These are phyloP conservation scores for Platysteira castanea DNA, from an alignment of 2,113 vertebrate species.

Conservation along the genomic window DNA sequence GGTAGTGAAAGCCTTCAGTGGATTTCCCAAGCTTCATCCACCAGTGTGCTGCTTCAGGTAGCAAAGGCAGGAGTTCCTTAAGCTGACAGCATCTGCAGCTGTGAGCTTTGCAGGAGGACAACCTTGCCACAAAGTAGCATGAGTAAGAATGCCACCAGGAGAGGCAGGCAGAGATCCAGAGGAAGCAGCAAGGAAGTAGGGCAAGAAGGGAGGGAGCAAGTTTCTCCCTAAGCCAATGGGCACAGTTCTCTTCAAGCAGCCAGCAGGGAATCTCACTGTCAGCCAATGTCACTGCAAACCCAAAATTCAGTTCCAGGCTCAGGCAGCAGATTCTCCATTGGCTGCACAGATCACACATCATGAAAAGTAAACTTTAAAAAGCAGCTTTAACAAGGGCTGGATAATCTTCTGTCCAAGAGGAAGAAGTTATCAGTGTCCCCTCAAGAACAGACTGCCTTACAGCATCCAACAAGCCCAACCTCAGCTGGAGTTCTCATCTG, in stretches of 20 bases:
- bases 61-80: background rate
- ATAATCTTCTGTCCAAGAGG: background rate
- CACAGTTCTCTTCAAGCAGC: background rate
- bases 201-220: background rate
- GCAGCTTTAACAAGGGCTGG: background rate
- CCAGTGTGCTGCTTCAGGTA: background rate
- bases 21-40: background rate
- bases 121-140: background rate
- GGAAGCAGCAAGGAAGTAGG: background rate
- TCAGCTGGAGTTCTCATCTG: rapidly evolving
- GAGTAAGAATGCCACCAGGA: background rate
- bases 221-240: background rate
- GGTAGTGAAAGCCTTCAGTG: background rate
- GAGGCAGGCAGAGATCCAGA: background rate
- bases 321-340: background rate
- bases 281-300: background rate
- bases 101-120: background rate
- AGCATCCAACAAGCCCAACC: background rate
- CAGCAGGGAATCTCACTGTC: background rate
- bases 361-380: background rate
- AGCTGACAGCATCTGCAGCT: background rate
- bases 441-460: background rate
- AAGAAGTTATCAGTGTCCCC: background rate
- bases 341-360: background rate
- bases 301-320: background rate